Evolutionary conservation across 2,888 invertebrate genomes (phyloP).

Genomic region (Tolmerus cingulatus): DNA sequence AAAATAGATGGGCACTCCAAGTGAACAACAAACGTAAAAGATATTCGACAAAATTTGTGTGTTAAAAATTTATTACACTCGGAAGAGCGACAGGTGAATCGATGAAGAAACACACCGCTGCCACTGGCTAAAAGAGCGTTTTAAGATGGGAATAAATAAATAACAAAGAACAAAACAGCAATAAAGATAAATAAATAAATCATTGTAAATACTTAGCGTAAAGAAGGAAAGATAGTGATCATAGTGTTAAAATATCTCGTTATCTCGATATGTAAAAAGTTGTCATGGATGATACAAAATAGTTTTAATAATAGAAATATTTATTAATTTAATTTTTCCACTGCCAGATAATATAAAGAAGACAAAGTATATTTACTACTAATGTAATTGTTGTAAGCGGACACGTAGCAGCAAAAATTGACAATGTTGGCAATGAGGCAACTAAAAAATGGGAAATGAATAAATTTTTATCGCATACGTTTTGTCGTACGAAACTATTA

Average conservation of each 20-base stretch:
- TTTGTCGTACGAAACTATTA: slow-evolving; percentile 22
- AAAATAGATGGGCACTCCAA: neutral
- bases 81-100: neutral
- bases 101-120: neutral
- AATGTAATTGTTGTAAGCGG: slow-evolving; percentile 28
- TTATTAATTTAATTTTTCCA: slow-evolving; percentile 46
- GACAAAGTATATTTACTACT: slow-evolving; percentile 24
- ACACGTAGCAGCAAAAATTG: neutral
- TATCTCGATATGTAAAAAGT: slow-evolving; percentile 29
- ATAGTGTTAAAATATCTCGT: slow-evolving; percentile 23
- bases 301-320: slow-evolving; percentile 37
- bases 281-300: slow-evolving; percentile 26
- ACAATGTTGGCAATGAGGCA: neutral
- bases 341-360: slow-evolving; percentile 44
- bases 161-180: neutral
- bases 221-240: slow-evolving; percentile 33
- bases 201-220: slow-evolving; percentile 29
- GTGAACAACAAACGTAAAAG: neutral
- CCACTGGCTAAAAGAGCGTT: neutral
- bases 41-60: slow-evolving; percentile 40
- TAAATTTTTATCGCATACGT: slow-evolving; percentile 44
- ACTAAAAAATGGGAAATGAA: neutral
- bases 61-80: slow-evolving; percentile 36
- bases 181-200: slow-evolving; percentile 6
- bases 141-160: neutral